Evolutionary conservation across 1,140 invertebrate species (phyloP), one percentile per base, ranked within the genome.

Genomic region (Drosophila takahashii): DNA sequence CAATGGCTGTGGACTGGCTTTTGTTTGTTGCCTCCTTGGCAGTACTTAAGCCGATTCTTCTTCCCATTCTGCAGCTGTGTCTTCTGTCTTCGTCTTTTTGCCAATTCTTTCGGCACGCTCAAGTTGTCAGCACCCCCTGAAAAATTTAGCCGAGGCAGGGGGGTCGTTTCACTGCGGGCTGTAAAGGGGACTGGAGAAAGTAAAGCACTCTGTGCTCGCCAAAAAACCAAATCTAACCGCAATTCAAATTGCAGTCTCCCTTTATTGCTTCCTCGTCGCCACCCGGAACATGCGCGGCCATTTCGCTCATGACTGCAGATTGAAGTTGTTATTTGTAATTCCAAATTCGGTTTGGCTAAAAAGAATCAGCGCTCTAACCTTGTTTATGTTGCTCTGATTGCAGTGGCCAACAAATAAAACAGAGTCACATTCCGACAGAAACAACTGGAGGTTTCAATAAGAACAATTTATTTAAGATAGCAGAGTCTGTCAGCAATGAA

Each of bases 21-120:
- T 87, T 87, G 79, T 87, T 87, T 87, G 75, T 70, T 87, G 75
- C 74, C 77, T 87, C 79, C 79, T 64, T 76, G 60, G 72, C 72
- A 87, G 83, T 89, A 73, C 83, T 89, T 87, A 87, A 87, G 83
- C 84, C 79, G 83, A 87, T 86, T 87, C 74, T 69, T 61, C 53
- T 50, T 26, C 74, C 47, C 56, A 15, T 47, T 41, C 71, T 15
- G 39, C 58, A 41, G 72, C 61, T 59, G 60, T 60, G 61, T 74
- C 56, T 53, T 54, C 69, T 60, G 61, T 74, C 56, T 53, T 54
- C 69, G 69, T 75, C 59, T 65, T 76, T 75, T 75, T 72, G 76
- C 75, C 83, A 86, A 87, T 87, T 87, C 62, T 81, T 83, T 73
- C 65, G 51, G 75, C 80, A 76, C 83, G 79, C 81, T 79, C 81